Conservation (phyloP, 2,797 vertebrate genomes). For the Arrhamphus sclerolepis region DNA sequence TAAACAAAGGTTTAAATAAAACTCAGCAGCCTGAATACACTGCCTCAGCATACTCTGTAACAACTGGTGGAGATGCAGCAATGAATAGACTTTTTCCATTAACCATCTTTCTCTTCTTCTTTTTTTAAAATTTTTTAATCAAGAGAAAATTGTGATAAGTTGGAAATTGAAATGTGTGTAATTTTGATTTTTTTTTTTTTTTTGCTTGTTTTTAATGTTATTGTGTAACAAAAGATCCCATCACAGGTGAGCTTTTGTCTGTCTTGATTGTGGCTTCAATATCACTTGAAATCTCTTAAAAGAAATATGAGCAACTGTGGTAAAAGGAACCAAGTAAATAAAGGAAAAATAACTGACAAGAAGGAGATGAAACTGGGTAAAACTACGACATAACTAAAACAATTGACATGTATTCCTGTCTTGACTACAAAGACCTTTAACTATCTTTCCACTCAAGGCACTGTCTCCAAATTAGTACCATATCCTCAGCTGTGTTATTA, state of each 20-base stretch:
- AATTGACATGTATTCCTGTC: slow-evolving; percentile 14
- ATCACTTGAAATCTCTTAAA: not conserved
- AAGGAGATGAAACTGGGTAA: not conserved
- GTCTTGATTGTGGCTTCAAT: not conserved
- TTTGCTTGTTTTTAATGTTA: too few relatives aligned
- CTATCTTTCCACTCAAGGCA: slow-evolving; percentile 23
- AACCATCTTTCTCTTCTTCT: not conserved
- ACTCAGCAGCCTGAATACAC: slow-evolving; percentile 9
- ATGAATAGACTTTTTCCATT: not conserved
- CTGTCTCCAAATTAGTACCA: slow-evolving; percentile 8
- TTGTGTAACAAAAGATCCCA: not conserved
- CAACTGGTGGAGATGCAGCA: not conserved
- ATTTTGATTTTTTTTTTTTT: not conserved
- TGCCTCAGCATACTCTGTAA: slow-evolving; percentile 10
- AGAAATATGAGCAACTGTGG: not conserved
- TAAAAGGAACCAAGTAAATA: not conserved
- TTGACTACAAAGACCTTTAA: slow-evolving; percentile 17
- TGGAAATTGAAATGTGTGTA: too few relatives aligned
- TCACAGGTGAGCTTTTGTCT: not conserved
- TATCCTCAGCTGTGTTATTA: slow-evolving; percentile 37
- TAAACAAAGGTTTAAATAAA: slow-evolving; percentile 34
- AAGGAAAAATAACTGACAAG: not conserved
- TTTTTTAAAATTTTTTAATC: not conserved
- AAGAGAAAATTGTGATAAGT: too few relatives aligned
- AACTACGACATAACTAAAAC: slow-evolving; percentile 4